Evolutionary conservation across 1,140 invertebrate species (phyloP).

Genomic region (Drosophila nikananu): DNA sequence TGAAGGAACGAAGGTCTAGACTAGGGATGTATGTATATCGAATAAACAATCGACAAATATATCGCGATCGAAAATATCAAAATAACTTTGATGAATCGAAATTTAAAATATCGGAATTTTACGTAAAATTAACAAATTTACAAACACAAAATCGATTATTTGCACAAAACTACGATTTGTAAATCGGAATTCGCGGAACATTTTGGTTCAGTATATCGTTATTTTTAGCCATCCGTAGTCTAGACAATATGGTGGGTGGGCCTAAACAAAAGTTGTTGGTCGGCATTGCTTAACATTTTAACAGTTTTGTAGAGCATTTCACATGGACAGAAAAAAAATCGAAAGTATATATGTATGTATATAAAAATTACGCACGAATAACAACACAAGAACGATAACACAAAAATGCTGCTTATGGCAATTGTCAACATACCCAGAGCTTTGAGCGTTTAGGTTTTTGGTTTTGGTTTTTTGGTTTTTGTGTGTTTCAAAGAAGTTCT

Average conservation of each 20-base stretch:
- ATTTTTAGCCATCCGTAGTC: background rate
- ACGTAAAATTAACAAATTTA: background rate
- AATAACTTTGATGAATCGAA: background rate
- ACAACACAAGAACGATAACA: slow-evolving; percentile 51
- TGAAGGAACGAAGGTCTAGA: slow-evolving; percentile 46
- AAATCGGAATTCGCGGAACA: background rate
- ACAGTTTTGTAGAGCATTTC: slow-evolving; percentile 56
- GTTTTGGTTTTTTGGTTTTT: slow-evolving; percentile 27
- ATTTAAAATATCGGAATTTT: background rate
- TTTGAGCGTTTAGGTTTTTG: slow-evolving; percentile 45
- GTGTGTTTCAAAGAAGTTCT: slow-evolving; percentile 29
- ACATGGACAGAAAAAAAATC: slow-evolving; percentile 37
- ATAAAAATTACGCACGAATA: slow-evolving; percentile 50
- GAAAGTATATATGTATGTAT: slow-evolving; percentile 39
- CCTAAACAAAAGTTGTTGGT: slow-evolving; percentile 33
- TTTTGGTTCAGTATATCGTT: background rate
- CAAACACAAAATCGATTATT: background rate
- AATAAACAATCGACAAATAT: background rate
- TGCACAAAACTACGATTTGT: background rate
- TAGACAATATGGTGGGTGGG: slow-evolving; percentile 34
- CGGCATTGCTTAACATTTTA: slow-evolving; percentile 48
- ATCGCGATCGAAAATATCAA: background rate
- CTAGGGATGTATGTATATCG: background rate
- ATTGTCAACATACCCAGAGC: slow-evolving; percentile 60
- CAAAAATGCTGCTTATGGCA: slow-evolving; percentile 51